These are phyloP conservation scores for Crepidodera aurea DNA, from an alignment of 2,888 invertebrate genomes.

Conservation along the genomic window DNA sequence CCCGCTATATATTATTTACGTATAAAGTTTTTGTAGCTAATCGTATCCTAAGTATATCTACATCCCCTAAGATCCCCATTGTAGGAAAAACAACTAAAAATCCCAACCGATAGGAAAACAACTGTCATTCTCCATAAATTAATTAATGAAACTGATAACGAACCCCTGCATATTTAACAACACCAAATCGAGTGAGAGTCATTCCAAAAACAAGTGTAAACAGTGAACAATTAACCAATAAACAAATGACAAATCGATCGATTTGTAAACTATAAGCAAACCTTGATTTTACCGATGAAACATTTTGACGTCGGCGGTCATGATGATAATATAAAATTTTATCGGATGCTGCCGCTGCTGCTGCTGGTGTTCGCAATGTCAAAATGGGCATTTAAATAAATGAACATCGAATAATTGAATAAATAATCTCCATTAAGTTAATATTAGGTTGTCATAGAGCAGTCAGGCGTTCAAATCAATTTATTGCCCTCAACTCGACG, in stretches of 20 bases:
- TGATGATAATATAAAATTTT: slow-evolving; percentile 32
- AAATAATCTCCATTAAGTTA: slow-evolving; percentile 38
- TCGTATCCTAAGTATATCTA: no score
- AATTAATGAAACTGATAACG: neutral
- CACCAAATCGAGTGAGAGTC: slow-evolving; percentile 9
- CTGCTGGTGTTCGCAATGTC: slow-evolving; percentile 29
- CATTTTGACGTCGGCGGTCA: slow-evolving; percentile 28
- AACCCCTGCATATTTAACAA: neutral
- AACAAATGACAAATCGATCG: slow-evolving; percentile 25
- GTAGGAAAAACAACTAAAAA: no score
- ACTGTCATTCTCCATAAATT: neutral
- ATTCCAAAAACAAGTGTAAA: slow-evolving; percentile 25
- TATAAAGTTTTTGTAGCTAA: no score
- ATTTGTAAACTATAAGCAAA: slow-evolving; percentile 25
- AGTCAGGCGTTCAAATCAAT: slow-evolving; percentile 31
- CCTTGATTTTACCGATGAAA: slow-evolving; percentile 30
- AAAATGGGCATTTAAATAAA: slow-evolving; percentile 30
- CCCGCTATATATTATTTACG: no score
- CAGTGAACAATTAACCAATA: slow-evolving; percentile 28
- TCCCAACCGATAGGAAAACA: no score
- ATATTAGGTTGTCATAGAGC: slow-evolving; percentile 37
- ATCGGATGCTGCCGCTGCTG: slow-evolving; percentile 28
- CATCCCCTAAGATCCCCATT: no score
- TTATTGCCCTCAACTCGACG: slow-evolving; percentile 21
- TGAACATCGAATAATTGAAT: slow-evolving; percentile 37